These are phyloP conservation scores for Polypedilum pembai DNA, from an alignment of 1,140 invertebrate species.

Conservation along the genomic window DNA sequence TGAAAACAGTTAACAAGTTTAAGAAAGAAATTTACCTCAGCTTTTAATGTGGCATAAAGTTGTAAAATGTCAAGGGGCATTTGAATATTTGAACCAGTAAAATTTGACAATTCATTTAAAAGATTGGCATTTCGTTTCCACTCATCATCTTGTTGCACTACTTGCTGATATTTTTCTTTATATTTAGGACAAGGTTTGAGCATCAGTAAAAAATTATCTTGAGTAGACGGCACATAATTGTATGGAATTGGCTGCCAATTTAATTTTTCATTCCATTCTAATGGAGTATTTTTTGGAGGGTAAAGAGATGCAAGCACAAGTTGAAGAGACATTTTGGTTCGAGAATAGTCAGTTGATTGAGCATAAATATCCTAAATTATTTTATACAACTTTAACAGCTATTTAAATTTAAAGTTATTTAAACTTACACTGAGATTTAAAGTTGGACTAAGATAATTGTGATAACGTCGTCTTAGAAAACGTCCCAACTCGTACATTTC, in stretches of 20 bases:
- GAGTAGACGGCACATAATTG: conserved; percentile 50
- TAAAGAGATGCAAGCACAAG: too few relatives aligned
- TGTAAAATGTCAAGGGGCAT: conserved; percentile 55
- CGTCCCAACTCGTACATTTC: too few relatives aligned
- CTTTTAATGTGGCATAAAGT: conserved; percentile 55
- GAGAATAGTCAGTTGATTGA: conserved; percentile 61
- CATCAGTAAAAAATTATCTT: conserved; percentile 56
- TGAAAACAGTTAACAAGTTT: too few relatives aligned
- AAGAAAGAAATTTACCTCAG: too few relatives aligned
- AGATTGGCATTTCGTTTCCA: conserved; percentile 47
- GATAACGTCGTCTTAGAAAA: too few relatives aligned
- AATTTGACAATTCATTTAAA: conserved; percentile 48
- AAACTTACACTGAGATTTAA: too few relatives aligned
- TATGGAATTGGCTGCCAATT: conserved; percentile 71
- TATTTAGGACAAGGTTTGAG: conserved; percentile 52
- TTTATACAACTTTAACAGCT: conserved; percentile 46
- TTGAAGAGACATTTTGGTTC: conserved; percentile 67
- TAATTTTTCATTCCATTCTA: conserved; percentile 54
- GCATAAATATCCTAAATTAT: too few relatives aligned
- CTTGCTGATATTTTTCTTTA: conserved; percentile 47
- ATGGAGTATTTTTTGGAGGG: too few relatives aligned
- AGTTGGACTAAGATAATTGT: too few relatives aligned
- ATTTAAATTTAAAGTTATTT: not conserved
- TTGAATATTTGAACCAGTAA: conserved; percentile 51
- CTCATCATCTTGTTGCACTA: conserved; percentile 46